Percentiles rank a stretch among this genome's conserved stretches.
Conservation (phyloP, 2,888 invertebrate genomes). For the Epinotia brunnichana region DNA sequence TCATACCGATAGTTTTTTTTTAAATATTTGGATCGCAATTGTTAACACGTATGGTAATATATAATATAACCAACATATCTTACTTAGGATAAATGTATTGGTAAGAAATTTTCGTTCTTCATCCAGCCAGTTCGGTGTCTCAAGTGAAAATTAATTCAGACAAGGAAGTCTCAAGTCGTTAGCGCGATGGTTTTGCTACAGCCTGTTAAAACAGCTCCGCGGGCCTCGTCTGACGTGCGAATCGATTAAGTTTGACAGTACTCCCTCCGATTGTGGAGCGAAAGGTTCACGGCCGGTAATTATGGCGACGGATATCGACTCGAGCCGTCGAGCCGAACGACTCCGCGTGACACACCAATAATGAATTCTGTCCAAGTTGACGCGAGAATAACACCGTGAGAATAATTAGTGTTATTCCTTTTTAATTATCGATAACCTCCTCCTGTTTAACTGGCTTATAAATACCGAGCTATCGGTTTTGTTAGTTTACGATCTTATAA, state of each 20-base stretch:
- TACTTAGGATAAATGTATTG: background rate
- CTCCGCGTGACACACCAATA: conserved; percentile 70
- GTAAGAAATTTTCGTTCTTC: conserved; percentile 2
- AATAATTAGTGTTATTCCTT: conserved; percentile 64
- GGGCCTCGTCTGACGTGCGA: conserved; percentile 66
- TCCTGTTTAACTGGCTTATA: conserved; percentile 46
- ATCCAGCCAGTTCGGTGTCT: conserved; percentile 50
- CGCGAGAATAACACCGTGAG: conserved; percentile 61
- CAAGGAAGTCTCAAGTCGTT: conserved; percentile 65
- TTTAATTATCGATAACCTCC: conserved; percentile 60
- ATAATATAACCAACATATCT: too few species aligned
- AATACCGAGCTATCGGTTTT: conserved; percentile 25
- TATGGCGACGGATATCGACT: conserved; percentile 64
- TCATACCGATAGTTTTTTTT: background rate
- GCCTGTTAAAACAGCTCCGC: conserved; percentile 61
- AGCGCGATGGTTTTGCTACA: conserved; percentile 64
- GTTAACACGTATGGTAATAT: too few species aligned
- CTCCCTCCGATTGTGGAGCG: conserved; percentile 68
- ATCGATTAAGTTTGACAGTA: conserved; percentile 79
- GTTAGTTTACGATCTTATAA: conserved; percentile 33
- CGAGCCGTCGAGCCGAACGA: conserved; percentile 48
- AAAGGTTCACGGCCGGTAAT: conserved; percentile 69
- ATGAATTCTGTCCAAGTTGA: conserved; percentile 77
- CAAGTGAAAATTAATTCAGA: conserved; percentile 56
- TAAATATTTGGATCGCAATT: too few species aligned